Base-by-base conservation (phyloP, 1,140 invertebrate species). In the Coelopa frigida region DNA sequence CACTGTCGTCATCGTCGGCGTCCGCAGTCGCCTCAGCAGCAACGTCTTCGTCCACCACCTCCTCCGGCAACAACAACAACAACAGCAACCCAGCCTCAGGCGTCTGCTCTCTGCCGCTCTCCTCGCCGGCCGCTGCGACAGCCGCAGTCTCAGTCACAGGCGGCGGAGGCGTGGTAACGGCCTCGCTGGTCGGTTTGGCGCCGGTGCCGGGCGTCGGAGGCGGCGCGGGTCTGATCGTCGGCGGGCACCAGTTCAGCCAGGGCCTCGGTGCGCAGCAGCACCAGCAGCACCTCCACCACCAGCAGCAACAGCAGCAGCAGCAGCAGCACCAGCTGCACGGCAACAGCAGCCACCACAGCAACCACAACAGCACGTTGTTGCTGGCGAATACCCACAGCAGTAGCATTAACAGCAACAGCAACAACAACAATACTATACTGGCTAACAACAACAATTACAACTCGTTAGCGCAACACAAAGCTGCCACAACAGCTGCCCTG, bases 121-220 rank as follows among this genome's bases (percentile, higher is more conserved):
- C 61, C 51, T 68, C 64, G 42, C 64, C 64, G 52, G 61, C 61
- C 42, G 59, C 64, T 52, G 64, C 61, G 38, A 68, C 64, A 48
- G 64, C 64, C 57, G 61, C 64, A 44, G 64, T 68, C 55, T 55
- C 63, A 37, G 51, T 60, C 40, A 51, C 61, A 45, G 59, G 58
- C 55, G 54, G 56, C 36, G 53, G 57, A 49, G 51, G 49, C 45
- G 51, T 57, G 52, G 54, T 49, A 51, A 54, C 48, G 15, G 38
- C 48, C 17, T 17, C 31, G 21, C n/a, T 40, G 14, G 38, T 35
- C 12, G 38, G 46, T 31, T 20, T 47, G 38, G 38, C 48, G 42
- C 51, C 44, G 51, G 50, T 55, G 57, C 36, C 61, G 49, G 56
- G 58, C 49, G 48, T 62, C 52, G 54, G 53, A 49, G 56, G 54